Percentiles rank a stretch among this genome's conserved stretches.
These are phyloP conservation scores for Calosoma granatense DNA, from an alignment of 1,140 invertebrate species.

Conservation along the genomic window DNA sequence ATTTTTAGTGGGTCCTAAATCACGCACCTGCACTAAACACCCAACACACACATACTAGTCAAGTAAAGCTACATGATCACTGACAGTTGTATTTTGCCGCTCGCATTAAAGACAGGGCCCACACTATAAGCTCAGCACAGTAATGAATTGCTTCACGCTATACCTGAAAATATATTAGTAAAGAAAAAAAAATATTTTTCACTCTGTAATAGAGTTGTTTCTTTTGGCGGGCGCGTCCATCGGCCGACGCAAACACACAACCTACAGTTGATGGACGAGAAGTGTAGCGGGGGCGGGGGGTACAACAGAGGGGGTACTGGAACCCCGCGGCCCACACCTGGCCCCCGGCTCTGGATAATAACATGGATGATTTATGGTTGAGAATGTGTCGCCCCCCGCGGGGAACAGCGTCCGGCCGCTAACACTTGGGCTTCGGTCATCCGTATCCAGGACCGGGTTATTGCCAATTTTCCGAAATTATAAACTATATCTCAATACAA, in stretches of 20 bases:
- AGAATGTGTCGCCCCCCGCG: slow-evolving; percentile 14
- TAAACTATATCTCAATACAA: too few species aligned
- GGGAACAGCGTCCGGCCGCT: background rate
- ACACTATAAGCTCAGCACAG: background rate
- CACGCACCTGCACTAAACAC: background rate
- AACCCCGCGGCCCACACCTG: slow-evolving; percentile 12
- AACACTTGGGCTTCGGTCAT: too few species aligned
- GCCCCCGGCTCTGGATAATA: slow-evolving; percentile 10
- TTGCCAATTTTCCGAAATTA: too few species aligned
- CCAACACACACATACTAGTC: too few species aligned
- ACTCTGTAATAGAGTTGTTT: slow-evolving; percentile 9
- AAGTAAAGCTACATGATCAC: too few species aligned
- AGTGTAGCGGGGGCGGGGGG: background rate
- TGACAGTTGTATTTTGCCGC: background rate
- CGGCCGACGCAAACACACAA: too few species aligned
- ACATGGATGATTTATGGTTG: slow-evolving; percentile 15
- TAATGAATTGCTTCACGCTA: slow-evolving; percentile 8
- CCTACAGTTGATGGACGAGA: too few species aligned
- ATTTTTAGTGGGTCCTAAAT: background rate
- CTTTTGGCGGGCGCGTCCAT: slow-evolving; percentile 1
- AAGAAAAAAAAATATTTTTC: slow-evolving; percentile 8
- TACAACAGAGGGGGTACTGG: slow-evolving; percentile 2
- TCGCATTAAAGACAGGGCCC: background rate
- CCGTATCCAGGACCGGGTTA: too few species aligned
- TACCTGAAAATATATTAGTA: slow-evolving; percentile 8